Evolutionary conservation across 2,113 vertebrate genomes (phyloP).

Genomic region (Sprattus sprattus): DNA sequence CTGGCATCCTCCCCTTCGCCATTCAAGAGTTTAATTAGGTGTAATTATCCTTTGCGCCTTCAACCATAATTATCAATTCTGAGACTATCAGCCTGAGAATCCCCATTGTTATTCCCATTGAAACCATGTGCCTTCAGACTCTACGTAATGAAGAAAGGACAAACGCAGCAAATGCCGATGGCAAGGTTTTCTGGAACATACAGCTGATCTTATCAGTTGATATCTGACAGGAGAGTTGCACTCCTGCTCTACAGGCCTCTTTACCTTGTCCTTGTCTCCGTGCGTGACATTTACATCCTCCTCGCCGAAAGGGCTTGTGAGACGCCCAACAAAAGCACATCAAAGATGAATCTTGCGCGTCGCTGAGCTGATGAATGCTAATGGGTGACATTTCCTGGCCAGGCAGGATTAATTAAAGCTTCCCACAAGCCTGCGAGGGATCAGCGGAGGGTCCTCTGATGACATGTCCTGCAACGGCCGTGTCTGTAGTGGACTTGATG

Average conservation of each 20-base stretch:
- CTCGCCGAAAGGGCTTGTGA: not conserved
- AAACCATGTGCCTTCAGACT: not conserved
- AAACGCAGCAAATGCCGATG: not conserved
- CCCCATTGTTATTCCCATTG: not conserved
- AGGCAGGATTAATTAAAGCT: conserved; percentile 20
- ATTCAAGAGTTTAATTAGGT: conserved; percentile 10
- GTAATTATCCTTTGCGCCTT: conserved; percentile 3
- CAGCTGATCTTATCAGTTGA: not conserved
- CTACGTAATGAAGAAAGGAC: not conserved
- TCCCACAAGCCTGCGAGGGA: not conserved
- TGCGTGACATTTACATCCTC: not conserved
- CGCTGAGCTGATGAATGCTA: not conserved
- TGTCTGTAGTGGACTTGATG: not conserved
- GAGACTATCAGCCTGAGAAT: not conserved
- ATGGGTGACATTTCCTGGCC: conserved; percentile 13
- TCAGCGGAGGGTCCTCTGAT: not conserved
- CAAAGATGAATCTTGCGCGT: not conserved
- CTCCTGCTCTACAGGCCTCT: not conserved
- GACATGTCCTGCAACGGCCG: not conserved
- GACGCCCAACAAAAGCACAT: conserved; percentile 12
- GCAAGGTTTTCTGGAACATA: not conserved
- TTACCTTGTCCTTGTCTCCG: not conserved
- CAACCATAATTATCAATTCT: conserved; percentile 4
- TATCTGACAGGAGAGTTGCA: not conserved
- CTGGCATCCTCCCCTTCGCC: not conserved